phyloP scores from a whole-genome alignment of 2,888 invertebrate species.

The Pristionchus japonicus region DNA sequence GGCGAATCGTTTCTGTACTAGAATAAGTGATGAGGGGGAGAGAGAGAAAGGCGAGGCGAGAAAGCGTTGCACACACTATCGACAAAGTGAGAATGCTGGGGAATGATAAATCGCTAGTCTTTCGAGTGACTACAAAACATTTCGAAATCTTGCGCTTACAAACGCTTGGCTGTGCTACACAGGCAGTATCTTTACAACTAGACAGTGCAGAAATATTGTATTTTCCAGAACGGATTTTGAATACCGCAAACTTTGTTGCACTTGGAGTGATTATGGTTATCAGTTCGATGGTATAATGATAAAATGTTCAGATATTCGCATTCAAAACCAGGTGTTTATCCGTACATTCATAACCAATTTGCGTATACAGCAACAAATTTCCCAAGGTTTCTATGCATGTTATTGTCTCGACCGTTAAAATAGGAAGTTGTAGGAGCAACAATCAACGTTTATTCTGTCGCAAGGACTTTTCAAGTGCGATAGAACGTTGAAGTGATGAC shows the following conservation, averaged over 20 bases:
- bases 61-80: too few species aligned
- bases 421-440: neutral
- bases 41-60: too few species aligned
- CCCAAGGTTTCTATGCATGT: neutral
- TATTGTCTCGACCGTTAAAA: too few species aligned
- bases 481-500: conserved; percentile 2
- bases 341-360: neutral
- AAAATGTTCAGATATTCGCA: too few species aligned
- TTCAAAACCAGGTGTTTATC: neutral
- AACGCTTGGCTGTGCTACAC: neutral
- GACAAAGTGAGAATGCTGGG: too few species aligned
- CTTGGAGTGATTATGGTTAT: neutral
- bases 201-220: neutral
- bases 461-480: neutral
- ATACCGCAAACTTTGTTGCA: neutral
- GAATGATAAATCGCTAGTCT: too few species aligned
- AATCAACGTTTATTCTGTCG: neutral
- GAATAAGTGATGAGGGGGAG: too few species aligned
- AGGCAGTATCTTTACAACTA: neutral
- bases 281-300: neutral
- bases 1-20: too few species aligned
- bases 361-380: neutral
- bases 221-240: neutral
- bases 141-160: neutral
- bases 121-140: too few species aligned